phyloP scores from a whole-genome alignment of 37 sponge, comb jelly and placozoan species.

The Diacarnus erythraeanus region DNA sequence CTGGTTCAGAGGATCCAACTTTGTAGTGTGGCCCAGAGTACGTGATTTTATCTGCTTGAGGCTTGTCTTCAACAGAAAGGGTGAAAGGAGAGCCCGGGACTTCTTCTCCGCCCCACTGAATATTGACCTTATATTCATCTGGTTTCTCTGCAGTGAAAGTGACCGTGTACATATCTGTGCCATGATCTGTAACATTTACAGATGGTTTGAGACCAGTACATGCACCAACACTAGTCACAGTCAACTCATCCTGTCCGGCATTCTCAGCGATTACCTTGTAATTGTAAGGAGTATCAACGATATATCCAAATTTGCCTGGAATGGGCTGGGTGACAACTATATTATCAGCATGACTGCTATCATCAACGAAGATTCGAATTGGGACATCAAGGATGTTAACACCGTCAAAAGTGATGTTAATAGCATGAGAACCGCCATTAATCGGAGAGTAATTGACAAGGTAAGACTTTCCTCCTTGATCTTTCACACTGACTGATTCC shows the following conservation, averaged over 20 bases:
- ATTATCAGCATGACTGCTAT: slow-evolving; percentile 32
- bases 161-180: slow-evolving; percentile 34
- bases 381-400: slow-evolving; percentile 49
- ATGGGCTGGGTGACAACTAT: slow-evolving; percentile 48
- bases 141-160: slow-evolving; percentile 30
- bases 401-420: slow-evolving; percentile 63
- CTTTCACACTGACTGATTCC: slow-evolving; percentile 22
- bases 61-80: slow-evolving; percentile 46
- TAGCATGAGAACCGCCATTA: slow-evolving; percentile 49
- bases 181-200: slow-evolving; percentile 23
- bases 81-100: slow-evolving; percentile 70
- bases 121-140: slow-evolving; percentile 46
- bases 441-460: slow-evolving; percentile 52
- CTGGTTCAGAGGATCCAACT: slow-evolving; percentile 26
- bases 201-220: slow-evolving; percentile 33
- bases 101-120: slow-evolving; percentile 60
- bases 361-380: slow-evolving; percentile 43
- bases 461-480: slow-evolving; percentile 33
- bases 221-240: slow-evolving; percentile 28
- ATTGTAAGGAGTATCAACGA: slow-evolving; percentile 36
- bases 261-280: slow-evolving; percentile 48
- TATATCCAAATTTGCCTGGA: slow-evolving; percentile 43
- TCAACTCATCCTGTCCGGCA: slow-evolving; percentile 38
- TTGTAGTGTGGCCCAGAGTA: slow-evolving; percentile 42
- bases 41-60: slow-evolving; percentile 32